phyloP scores from a whole-genome alignment of 2,888 invertebrate species.

The Adelognathus sp. region DNA sequence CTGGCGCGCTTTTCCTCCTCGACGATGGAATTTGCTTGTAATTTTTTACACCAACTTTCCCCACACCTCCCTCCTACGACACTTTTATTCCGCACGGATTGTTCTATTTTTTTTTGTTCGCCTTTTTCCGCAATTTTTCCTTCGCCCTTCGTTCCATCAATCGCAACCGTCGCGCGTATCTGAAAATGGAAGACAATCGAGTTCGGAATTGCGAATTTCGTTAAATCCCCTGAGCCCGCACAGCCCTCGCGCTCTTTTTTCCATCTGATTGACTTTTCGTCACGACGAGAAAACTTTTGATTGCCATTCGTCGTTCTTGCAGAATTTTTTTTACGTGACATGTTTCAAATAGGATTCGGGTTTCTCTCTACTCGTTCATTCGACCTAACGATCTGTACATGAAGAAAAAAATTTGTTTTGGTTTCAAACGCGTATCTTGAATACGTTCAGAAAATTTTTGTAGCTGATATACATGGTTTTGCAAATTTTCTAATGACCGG shows the following conservation, averaged over 20 bases:
- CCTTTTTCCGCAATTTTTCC: not conserved
- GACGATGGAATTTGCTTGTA: constrained; percentile 64
- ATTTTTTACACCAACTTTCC: constrained; percentile 57
- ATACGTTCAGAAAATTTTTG: no score
- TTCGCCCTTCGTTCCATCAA: constrained; percentile 27
- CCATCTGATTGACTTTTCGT: constrained; percentile 38
- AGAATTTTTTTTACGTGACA: constrained; percentile 8
- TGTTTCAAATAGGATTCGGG: not conserved
- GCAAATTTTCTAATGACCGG: no score
- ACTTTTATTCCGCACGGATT: constrained; percentile 53
- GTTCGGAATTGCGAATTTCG: constrained; percentile 44
- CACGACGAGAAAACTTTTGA: constrained; percentile 21
- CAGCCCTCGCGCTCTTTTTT: not conserved
- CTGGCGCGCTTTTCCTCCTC: constrained; percentile 42
- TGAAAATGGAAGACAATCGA: constrained; percentile 10
- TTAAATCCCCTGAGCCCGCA: constrained; percentile 22
- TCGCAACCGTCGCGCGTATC: constrained; percentile 40
- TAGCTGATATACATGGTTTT: not conserved
- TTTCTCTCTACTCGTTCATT: constrained; percentile 9
- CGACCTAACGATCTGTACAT: not conserved
- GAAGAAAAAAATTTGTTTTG: no score
- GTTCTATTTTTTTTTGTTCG: constrained; percentile 19
- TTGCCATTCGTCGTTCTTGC: constrained; percentile 8
- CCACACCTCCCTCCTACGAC: constrained; percentile 24
- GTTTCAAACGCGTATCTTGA: no score